Conservation (phyloP, 1,140 invertebrate species). For the Drosophila eugracilis region DNA sequence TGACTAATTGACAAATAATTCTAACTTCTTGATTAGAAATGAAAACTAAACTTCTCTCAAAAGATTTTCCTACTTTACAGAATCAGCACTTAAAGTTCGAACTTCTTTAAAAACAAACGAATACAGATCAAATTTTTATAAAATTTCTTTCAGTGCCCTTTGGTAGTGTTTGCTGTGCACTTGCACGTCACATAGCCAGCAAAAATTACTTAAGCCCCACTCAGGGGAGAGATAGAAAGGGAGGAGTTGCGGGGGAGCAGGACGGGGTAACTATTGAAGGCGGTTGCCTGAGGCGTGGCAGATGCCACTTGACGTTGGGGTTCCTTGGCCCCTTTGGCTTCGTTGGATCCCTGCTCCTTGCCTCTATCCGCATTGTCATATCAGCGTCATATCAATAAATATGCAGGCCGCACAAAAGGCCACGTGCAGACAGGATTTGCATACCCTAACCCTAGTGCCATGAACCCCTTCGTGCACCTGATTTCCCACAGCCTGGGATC, state of each 20-base stretch:
- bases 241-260: not conserved
- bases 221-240: not conserved
- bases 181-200: conserved; percentile 70
- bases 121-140: too few relatives aligned
- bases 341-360: conserved; percentile 7
- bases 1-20: too few relatives aligned
- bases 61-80: too few relatives aligned
- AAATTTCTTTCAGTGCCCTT: conserved; percentile 3
- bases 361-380: conserved; percentile 63
- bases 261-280: conserved; percentile 55
- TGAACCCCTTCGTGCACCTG: conserved; percentile 20
- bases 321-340: conserved; percentile 2
- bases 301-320: conserved; percentile 42
- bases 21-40: too few relatives aligned
- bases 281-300: conserved; percentile 22
- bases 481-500: conserved; percentile 18
- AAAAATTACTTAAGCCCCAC: conserved; percentile 75
- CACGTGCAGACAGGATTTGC: conserved; percentile 67
- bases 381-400: conserved; percentile 82
- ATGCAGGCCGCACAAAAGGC: conserved; percentile 72
- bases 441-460: conserved; percentile 14
- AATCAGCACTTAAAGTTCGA: too few relatives aligned
- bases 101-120: too few relatives aligned
- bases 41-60: too few relatives aligned
- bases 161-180: conserved; percentile 70